A percentile compares a stretch with the other conserved stretches of the same genome.
These are phyloP conservation scores for Characodon lateralis DNA, from an alignment of 2,797 vertebrate genomes.

Conservation along the genomic window DNA sequence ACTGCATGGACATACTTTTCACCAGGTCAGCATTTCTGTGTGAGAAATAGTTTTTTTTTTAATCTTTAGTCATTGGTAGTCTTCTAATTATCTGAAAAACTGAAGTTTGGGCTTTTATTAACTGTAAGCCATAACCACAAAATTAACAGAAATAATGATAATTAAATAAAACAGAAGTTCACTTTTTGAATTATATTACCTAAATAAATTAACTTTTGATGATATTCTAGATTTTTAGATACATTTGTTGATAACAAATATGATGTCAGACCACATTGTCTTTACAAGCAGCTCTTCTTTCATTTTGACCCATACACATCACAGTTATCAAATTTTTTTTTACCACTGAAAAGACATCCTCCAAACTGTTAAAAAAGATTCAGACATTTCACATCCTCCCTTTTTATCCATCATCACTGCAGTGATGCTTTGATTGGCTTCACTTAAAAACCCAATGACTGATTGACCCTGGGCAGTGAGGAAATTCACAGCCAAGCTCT, in stretches of 20 bases:
- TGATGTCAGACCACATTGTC: background rate
- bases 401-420: background rate
- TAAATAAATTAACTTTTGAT: background rate
- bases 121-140: background rate
- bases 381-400: background rate
- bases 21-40: no score
- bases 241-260: background rate
- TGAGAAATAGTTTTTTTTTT: no score
- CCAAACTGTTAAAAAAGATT: background rate
- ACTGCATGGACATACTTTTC: no score
- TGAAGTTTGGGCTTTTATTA: background rate
- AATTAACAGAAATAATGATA: background rate
- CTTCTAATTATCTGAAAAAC: no score
- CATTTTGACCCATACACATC: background rate
- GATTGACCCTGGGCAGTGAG: background rate
- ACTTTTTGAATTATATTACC: background rate
- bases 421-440: background rate
- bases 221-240: background rate
- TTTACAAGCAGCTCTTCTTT: background rate
- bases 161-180: background rate
- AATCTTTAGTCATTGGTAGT: no score
- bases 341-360: background rate
- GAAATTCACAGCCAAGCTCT: background rate
- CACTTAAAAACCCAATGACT: background rate
- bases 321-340: background rate